Conservation (phyloP, 2,888 invertebrate genomes). For the Achlya flavicornis region DNA sequence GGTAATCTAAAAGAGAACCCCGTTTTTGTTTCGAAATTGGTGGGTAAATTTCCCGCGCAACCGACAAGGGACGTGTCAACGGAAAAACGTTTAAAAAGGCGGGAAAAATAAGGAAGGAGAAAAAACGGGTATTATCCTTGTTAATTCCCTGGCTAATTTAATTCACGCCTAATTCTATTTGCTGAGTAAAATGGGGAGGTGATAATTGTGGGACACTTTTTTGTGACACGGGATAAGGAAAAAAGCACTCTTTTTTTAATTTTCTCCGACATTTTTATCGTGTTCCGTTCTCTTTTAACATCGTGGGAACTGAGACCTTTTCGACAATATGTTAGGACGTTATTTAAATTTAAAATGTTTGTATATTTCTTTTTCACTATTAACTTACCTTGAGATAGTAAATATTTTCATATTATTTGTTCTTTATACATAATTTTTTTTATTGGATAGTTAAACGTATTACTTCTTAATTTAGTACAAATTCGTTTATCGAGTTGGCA, state of each 20-base stretch:
- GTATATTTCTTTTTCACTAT: background rate
- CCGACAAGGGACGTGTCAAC: constrained; percentile 51
- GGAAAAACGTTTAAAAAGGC: constrained; percentile 62
- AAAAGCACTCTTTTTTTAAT: constrained; percentile 56
- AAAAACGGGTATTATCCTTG: constrained; percentile 79
- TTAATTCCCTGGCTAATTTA: constrained; percentile 82
- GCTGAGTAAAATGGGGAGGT: constrained; percentile 78
- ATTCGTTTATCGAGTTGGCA: too few species aligned
- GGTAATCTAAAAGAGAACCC: constrained; percentile 43
- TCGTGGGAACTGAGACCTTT: constrained; percentile 60
- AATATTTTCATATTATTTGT: too few species aligned
- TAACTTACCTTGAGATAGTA: too few species aligned
- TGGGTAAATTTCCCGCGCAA: constrained; percentile 52
- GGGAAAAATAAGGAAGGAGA: constrained; percentile 70
- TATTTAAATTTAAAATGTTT: background rate
- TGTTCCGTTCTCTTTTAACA: constrained; percentile 41
- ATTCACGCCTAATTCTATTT: constrained; percentile 83
- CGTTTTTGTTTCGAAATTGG: constrained; percentile 55
- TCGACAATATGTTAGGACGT: constrained; percentile 15
- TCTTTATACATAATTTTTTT: too few species aligned
- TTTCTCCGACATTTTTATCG: constrained; percentile 48
- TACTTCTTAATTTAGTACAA: too few species aligned
- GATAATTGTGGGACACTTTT: constrained; percentile 78
- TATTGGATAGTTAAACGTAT: too few species aligned
- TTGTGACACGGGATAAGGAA: constrained; percentile 63